phyloP scores from a whole-genome alignment of 2,888 invertebrate species.

The Oscheius sp. region DNA sequence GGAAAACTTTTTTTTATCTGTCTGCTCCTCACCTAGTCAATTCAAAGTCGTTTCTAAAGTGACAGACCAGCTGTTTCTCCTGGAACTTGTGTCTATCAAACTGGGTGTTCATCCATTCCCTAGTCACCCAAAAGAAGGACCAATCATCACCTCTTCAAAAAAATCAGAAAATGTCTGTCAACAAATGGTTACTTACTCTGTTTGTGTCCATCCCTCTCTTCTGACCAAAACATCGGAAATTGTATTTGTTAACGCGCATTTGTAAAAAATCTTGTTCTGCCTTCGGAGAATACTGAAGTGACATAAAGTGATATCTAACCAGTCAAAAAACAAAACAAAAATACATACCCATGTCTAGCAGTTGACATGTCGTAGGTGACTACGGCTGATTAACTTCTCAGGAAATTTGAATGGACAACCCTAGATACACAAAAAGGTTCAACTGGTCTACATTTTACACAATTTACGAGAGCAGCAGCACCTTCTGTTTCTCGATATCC shows the following conservation, averaged over 20 bases:
- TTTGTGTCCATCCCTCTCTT: slow-evolving; percentile 60
- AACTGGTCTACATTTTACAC: slow-evolving; percentile 5
- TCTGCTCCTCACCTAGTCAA: slow-evolving; percentile 74
- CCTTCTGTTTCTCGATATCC: not conserved
- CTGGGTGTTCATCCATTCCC: slow-evolving; percentile 74
- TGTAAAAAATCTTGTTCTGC: slow-evolving; percentile 44
- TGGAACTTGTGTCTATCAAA: slow-evolving; percentile 73
- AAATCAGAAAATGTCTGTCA: not conserved
- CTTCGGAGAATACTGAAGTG: not conserved
- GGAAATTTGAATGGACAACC: not conserved
- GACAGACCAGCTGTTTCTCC: slow-evolving; percentile 75
- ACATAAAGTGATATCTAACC: no score
- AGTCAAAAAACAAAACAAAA: no score
- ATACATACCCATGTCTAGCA: not conserved
- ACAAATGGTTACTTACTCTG: slow-evolving; percentile 46
- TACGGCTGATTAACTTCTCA: not conserved
- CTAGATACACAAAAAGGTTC: not conserved
- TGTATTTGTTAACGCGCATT: slow-evolving; percentile 62
- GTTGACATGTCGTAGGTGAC: slow-evolving; percentile 1
- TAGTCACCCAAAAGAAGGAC: slow-evolving; percentile 77
- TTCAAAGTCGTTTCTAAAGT: slow-evolving; percentile 77
- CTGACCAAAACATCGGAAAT: slow-evolving; percentile 63
- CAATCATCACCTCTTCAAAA: slow-evolving; percentile 73
- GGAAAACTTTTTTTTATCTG: not conserved
- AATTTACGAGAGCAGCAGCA: not conserved